A percentile compares a stretch with the other conserved stretches of the same genome.
These are phyloP conservation scores for Corydoras sp. DNA, from an alignment of 2,113 vertebrate genomes.

Conservation along the genomic window DNA sequence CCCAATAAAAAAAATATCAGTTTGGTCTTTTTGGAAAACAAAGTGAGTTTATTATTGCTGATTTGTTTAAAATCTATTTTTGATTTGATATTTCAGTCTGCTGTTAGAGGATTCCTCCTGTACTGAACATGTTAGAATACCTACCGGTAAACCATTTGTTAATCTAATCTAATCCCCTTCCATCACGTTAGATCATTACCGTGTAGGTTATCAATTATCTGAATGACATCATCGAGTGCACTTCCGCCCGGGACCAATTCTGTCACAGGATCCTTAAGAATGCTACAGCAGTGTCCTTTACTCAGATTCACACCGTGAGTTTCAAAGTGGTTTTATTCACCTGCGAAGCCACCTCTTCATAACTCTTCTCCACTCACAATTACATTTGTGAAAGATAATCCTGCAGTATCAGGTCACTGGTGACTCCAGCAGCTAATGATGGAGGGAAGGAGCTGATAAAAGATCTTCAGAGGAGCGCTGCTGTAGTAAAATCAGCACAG, in stretches of 20 bases:
- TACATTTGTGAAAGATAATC: conserved; percentile 41
- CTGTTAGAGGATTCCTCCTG: background rate
- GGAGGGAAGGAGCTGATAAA: background rate
- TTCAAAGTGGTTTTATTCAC: conserved; percentile 28
- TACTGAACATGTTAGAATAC: background rate
- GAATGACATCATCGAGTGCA: conserved; percentile 11
- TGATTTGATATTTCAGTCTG: background rate
- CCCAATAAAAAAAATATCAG: too few species aligned
- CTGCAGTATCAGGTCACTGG: conserved; percentile 13
- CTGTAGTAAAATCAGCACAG: background rate
- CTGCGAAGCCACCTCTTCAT: conserved; percentile 17
- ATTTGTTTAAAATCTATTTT: too few species aligned
- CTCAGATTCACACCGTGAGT: background rate
- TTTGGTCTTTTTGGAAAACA: too few species aligned
- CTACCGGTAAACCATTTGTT: background rate
- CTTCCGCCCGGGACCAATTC: background rate
- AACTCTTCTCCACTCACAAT: conserved; percentile 4
- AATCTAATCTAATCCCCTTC: background rate
- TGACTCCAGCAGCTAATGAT: conserved; percentile 6
- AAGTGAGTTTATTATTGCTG: too few species aligned
- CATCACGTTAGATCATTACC: background rate
- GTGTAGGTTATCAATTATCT: background rate
- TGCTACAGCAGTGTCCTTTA: background rate
- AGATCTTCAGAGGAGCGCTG: background rate
- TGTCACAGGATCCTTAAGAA: background rate